Conservation (phyloP, 2,888 invertebrate species). For the Platycheirus rosarum region DNA sequence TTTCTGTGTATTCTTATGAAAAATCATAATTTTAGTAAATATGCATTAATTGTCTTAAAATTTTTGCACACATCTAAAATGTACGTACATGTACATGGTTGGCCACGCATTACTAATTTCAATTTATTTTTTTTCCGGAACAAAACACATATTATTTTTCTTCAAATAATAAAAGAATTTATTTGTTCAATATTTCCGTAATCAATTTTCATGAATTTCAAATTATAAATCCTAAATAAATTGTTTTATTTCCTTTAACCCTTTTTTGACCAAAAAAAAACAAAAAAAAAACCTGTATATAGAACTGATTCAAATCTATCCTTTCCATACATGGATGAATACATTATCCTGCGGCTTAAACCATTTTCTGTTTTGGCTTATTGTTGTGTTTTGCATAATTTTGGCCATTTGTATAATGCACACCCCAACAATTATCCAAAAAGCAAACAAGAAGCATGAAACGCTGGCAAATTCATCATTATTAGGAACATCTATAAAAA, state of each 20-base stretch:
- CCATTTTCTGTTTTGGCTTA: background rate
- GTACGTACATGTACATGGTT: no score
- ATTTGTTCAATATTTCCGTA: background rate
- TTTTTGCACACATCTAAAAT: no score
- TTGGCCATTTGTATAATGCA: conserved; percentile 32
- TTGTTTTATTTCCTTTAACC: background rate
- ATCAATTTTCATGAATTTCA: conserved; percentile 6
- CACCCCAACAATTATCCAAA: conserved; percentile 56
- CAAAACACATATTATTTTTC: no score
- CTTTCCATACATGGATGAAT: background rate
- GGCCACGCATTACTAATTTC: no score
- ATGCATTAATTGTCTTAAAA: no score
- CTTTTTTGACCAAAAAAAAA: background rate
- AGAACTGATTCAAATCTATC: background rate
- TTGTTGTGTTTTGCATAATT: conserved; percentile 18
- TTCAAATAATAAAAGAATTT: no score
- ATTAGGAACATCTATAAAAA: conserved; percentile 45
- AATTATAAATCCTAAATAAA: conserved; percentile 1
- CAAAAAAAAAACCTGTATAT: background rate
- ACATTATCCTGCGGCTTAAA: background rate
- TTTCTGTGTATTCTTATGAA: no score
- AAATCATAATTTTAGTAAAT: no score
- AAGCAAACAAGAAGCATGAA: conserved; percentile 44
- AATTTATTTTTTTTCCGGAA: no score
- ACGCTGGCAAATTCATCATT: conserved; percentile 65